Conservation (phyloP, 2,797 vertebrate species). For the Crocodylus rhombifer region DNA sequence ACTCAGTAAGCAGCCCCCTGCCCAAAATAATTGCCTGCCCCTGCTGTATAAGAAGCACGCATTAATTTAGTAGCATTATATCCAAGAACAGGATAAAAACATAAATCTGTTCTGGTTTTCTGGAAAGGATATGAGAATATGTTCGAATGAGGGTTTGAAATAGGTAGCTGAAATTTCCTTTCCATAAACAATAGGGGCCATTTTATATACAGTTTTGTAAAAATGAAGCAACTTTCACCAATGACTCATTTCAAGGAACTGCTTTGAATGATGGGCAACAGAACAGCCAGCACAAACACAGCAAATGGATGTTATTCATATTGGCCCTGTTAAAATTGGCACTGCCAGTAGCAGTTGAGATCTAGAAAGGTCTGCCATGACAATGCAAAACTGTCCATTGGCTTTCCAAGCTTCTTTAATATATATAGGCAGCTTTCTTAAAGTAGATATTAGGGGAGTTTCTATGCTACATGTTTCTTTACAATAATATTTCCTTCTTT, state of each 20-base stretch:
- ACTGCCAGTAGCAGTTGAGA: constrained; percentile 13
- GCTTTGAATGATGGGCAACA: constrained; percentile 1
- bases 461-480: not conserved
- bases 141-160: constrained; percentile 7
- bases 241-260: constrained; percentile 37
- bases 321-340: constrained; percentile 19
- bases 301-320: not conserved
- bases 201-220: not conserved
- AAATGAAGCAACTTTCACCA: not conserved
- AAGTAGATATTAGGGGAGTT: accelerated
- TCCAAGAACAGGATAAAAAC: not conserved
- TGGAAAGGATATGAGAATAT: not conserved
- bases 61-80: not conserved
- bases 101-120: not conserved
- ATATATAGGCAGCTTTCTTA: not conserved
- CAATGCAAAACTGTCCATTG: not conserved
- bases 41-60: not conserved
- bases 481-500: not conserved
- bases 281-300: constrained; percentile 28
- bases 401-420: not conserved
- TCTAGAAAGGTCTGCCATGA: not conserved
- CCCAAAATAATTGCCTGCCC: not conserved
- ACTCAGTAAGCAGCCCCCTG: not conserved
- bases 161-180: not conserved
- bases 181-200: constrained; percentile 14